A percentile compares a stretch with the other conserved stretches of the same genome.
Evolutionary conservation across 2,888 invertebrate genomes (phyloP).

Genomic region (Eurytoma californica): DNA sequence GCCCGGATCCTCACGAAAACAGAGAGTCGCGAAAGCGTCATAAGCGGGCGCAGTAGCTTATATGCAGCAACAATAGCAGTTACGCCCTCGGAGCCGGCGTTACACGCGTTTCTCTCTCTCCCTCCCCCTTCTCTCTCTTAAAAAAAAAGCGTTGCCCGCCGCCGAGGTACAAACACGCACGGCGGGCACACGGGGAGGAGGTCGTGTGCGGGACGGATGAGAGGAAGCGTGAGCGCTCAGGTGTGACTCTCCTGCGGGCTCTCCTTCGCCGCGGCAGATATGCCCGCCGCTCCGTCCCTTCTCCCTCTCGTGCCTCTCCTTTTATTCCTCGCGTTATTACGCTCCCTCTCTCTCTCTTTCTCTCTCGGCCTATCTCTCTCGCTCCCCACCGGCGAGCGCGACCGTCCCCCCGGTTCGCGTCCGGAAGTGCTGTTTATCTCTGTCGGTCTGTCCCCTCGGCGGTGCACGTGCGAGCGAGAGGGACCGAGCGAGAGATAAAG

Average conservation of each 20-base stretch:
- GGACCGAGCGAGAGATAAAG: slow-evolving; percentile 45
- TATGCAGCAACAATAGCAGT: not conserved
- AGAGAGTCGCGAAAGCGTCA: too few relatives aligned
- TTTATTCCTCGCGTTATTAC: too few relatives aligned
- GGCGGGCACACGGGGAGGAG: slow-evolving; percentile 45
- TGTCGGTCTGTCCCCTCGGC: slow-evolving; percentile 73
- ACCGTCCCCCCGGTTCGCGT: slow-evolving; percentile 52
- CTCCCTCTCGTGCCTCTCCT: slow-evolving; percentile 10
- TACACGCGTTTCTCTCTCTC: slow-evolving; percentile 16
- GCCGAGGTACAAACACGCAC: slow-evolving; percentile 14
- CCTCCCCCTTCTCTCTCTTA: slow-evolving; percentile 13
- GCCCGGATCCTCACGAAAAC: too few relatives aligned
- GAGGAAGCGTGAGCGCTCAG: slow-evolving; percentile 74
- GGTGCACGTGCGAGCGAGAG: slow-evolving; percentile 24
- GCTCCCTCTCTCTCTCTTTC: slow-evolving; percentile 2
- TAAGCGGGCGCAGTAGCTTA: not conserved
- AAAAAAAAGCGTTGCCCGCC: slow-evolving; percentile 18
- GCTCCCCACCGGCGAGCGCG: slow-evolving; percentile 19
- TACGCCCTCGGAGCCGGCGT: not conserved
- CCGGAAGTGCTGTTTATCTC: slow-evolving; percentile 75
- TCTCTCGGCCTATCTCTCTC: slow-evolving; percentile 55
- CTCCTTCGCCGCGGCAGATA: slow-evolving; percentile 64
- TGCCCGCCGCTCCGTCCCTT: slow-evolving; percentile 61
- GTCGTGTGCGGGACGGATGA: slow-evolving; percentile 66
- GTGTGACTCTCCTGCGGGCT: slow-evolving; percentile 74